Conservation (phyloP, 2,797 vertebrate species). For the Lithobates sylvaticus region DNA sequence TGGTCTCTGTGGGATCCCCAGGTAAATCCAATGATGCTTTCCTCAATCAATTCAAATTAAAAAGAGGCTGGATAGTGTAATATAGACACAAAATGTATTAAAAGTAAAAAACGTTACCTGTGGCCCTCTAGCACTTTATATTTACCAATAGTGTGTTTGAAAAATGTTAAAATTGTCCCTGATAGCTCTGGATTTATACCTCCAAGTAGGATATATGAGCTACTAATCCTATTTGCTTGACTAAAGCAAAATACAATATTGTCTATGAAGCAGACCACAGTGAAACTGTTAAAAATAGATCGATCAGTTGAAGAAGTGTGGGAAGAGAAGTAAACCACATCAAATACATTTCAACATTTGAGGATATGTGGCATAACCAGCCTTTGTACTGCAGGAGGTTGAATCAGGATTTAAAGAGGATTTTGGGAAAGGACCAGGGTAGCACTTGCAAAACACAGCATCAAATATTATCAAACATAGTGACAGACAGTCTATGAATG, state of each 20-base stretch:
- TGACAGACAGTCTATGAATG: constrained; percentile 62
- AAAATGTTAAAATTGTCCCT: not conserved
- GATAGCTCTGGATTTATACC: not conserved
- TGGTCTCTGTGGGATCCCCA: too few species aligned
- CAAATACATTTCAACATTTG: constrained; percentile 32
- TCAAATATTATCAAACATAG: constrained; percentile 52
- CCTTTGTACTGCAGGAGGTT: constrained; percentile 37
- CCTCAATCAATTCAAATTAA: too few species aligned
- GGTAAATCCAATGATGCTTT: too few species aligned
- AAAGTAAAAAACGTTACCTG: too few species aligned
- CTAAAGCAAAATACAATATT: not conserved
- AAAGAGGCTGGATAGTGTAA: too few species aligned
- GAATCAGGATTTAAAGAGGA: constrained; percentile 36
- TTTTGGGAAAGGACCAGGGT: constrained; percentile 44
- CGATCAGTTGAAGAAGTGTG: constrained; percentile 10
- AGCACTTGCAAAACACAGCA: constrained; percentile 55
- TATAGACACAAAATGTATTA: too few species aligned
- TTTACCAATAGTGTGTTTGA: not conserved
- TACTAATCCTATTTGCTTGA: not conserved
- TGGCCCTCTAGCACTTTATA: too few species aligned
- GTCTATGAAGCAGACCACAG: not conserved
- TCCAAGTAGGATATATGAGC: not conserved
- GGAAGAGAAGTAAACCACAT: constrained; percentile 3
- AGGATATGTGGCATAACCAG: not conserved
- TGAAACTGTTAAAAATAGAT: constrained; percentile 13